phyloP scores from a whole-genome alignment of 2,113 vertebrate species.

The Malurus alboscapulatus region DNA sequence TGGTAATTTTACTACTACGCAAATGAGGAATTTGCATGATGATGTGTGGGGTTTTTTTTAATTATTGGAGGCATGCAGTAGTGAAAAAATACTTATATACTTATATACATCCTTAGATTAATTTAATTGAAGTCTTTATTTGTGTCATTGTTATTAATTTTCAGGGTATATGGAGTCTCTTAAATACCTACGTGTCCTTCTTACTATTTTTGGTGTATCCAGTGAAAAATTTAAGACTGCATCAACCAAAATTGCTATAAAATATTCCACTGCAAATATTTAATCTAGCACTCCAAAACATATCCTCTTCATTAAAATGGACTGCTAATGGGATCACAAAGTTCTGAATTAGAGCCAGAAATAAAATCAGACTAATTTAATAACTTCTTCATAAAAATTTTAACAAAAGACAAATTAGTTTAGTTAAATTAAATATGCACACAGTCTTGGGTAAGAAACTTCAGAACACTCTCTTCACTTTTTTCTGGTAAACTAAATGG shows the following conservation, averaged over 20 bases:
- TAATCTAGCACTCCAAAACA: slow-evolving; percentile 18
- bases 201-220: background rate
- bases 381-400: slow-evolving; percentile 65
- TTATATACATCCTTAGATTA: background rate
- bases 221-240: slow-evolving; percentile 24
- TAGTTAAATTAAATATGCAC: slow-evolving; percentile 40
- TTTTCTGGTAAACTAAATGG: slow-evolving; percentile 36
- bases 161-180: background rate
- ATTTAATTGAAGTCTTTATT: background rate
- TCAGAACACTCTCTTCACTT: background rate
- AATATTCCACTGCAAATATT: slow-evolving; percentile 28
- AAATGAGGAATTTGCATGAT: slow-evolving; percentile 14
- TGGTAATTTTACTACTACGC: slow-evolving; percentile 11
- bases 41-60: too few relatives aligned
- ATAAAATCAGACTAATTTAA: slow-evolving; percentile 64
- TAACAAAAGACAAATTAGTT: slow-evolving; percentile 63
- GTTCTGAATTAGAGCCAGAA: slow-evolving; percentile 54
- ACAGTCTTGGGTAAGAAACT: slow-evolving; percentile 9
- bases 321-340: slow-evolving; percentile 45
- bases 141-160: background rate
- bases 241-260: background rate
- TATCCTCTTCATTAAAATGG: slow-evolving; percentile 27
- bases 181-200: background rate
- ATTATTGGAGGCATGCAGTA: background rate
- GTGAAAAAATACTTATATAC: background rate